A percentile compares a stretch with the other conserved stretches of the same genome.
Conservation (phyloP, 2,113 vertebrate genomes). For the Myrmophylax atrothorax region DNA sequence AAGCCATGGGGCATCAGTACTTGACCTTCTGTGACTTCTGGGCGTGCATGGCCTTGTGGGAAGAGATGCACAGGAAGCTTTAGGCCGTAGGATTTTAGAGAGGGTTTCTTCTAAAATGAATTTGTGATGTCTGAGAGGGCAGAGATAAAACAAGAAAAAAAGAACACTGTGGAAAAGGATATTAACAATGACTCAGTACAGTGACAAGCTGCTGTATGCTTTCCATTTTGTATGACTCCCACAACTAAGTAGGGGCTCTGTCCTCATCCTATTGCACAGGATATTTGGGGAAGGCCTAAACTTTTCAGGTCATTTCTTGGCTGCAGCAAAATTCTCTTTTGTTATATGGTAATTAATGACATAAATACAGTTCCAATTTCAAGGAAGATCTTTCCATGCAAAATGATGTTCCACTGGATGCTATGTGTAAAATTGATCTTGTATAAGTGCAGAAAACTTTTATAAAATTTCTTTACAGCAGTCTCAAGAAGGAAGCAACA, state of each 20-base stretch:
- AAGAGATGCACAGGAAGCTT: neutral
- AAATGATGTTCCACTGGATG: neutral
- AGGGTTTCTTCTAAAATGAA: neutral
- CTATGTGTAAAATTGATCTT: neutral
- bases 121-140: neutral
- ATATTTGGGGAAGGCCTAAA: neutral
- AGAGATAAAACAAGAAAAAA: neutral
- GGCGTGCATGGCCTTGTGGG: neutral
- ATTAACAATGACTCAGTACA: neutral
- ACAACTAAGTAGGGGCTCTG: neutral
- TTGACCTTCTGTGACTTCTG: constrained; percentile 11
- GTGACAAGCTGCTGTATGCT: neutral
- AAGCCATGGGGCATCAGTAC: neutral
- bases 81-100: neutral
- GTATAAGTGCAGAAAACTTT: neutral
- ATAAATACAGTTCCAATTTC: neutral
- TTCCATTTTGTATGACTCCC: neutral
- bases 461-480: neutral
- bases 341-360: neutral
- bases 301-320: neutral
- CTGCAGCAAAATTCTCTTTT: neutral
- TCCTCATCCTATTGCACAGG: neutral
- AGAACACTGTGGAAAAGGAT: neutral
- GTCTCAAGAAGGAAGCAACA: neutral
- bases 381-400: neutral